Evolutionary conservation across 1,140 invertebrate species (phyloP).

Genomic region (Wasmannia auropunctata): DNA sequence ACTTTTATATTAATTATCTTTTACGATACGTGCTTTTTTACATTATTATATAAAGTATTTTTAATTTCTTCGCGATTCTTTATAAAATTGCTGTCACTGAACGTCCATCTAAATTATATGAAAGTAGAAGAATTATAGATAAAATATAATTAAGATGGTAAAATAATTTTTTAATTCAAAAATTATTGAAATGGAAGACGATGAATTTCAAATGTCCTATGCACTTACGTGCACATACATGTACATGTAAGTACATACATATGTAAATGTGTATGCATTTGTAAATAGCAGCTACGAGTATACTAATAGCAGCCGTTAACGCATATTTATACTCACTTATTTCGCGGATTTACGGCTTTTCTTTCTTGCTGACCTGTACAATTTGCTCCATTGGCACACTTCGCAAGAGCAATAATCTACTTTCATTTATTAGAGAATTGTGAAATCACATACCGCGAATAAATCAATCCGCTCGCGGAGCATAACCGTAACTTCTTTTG

Average conservation of each 20-base stretch:
- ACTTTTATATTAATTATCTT: not conserved
- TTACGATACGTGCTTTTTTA: not conserved
- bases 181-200: not conserved
- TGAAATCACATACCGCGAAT: not conserved
- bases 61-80: not conserved
- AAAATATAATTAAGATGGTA: not conserved
- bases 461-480: not conserved
- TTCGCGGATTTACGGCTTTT: not conserved
- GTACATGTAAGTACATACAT: not conserved
- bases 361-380: not conserved
- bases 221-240: not conserved
- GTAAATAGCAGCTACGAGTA: not conserved
- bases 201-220: not conserved
- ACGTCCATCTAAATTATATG: not conserved
- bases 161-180: not conserved
- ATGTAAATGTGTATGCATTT: not conserved
- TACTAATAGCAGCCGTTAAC: not conserved
- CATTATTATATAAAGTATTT: not conserved
- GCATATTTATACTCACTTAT: not conserved
- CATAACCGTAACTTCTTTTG: constrained; percentile 32
- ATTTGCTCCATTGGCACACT: constrained; percentile 18
- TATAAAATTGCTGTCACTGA: not conserved
- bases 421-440: constrained; percentile 12
- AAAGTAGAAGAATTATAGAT: not conserved
- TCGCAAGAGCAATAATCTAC: not conserved